Evolutionary conservation across 2,113 vertebrate genomes (phyloP), one percentile per base, ranked within the genome.

Genomic region (Lampris incognitus): DNA sequence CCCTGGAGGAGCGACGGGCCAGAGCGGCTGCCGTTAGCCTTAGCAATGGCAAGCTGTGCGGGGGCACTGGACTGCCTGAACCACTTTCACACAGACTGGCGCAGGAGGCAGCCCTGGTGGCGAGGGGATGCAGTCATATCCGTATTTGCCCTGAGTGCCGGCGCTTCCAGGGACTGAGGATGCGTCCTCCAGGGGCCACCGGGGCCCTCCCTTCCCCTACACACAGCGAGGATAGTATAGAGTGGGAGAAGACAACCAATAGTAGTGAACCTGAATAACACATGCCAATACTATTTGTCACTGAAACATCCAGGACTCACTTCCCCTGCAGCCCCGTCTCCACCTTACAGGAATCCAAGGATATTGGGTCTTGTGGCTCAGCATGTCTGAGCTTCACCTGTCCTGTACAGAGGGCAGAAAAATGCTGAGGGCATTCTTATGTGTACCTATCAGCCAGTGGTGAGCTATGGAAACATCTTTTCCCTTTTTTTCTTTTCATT

Each of bases 91-190:
- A 97, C 93, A 97, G 96, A 97, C 96, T 99, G 88, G 95, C 97
- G 0, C 97, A 98, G 67, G 97, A 98, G 84, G 97, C 97, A 0
- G 96, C 97, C 54, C 88, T 99, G 85, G 96, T 97, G 0, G 96
- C 96, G 1, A 92, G 96, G 3, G 96, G 97, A 2, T 99, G 98
- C 92, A 97, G 97, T 2, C 98, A 99, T 91, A 96, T 99, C 80
- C 95, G 97, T 0, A 97, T 99, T 76, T 99, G 98, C 87, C 98
- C 97, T 0, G 97, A 99, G 92, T 99, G 98, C 83, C 94, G 98
- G 76, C 88, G 98, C 42, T 99, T 99, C 88, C 98, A 99, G 90
- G 97, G 97, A 44, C 94, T 98, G 1, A 92, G 96, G 54, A 93
- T 95, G 1, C 94, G 93, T 44, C 95, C 94, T 0, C 5, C 90